Percentiles rank a stretch among this genome's conserved stretches.
phyloP scores from a whole-genome alignment of 2,113 vertebrate species.

The Empidonax traillii region DNA sequence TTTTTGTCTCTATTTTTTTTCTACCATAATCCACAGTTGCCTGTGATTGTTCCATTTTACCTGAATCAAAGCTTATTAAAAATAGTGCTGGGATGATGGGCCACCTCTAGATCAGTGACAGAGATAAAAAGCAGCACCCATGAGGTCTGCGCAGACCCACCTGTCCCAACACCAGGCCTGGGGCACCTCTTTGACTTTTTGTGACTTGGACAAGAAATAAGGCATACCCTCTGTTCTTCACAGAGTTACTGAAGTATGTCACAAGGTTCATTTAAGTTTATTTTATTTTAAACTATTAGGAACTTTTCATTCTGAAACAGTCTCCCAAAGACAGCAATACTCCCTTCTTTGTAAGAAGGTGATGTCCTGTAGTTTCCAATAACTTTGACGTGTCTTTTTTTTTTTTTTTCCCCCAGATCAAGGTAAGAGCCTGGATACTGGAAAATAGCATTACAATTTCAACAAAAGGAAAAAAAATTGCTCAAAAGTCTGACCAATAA shows the following conservation, averaged over 20 bases:
- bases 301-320: not conserved
- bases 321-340: not conserved
- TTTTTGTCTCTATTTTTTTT: not conserved
- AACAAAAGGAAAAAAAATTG: not conserved
- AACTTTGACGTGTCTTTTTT: not conserved
- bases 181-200: not conserved
- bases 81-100: not conserved
- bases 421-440: not conserved
- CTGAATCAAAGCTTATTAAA: not conserved
- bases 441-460: not conserved
- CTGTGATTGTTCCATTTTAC: not conserved
- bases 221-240: constrained; percentile 1
- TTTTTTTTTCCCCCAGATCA: not conserved
- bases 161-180: not conserved
- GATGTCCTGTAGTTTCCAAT: not conserved
- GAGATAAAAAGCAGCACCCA: not conserved
- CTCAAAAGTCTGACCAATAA: not conserved
- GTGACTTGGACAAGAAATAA: not conserved
- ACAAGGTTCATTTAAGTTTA: not conserved
- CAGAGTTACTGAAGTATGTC: not conserved
- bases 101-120: not conserved
- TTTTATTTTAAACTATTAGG: constrained; percentile 30
- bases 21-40: not conserved
- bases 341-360: not conserved
- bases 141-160: not conserved